phyloP scores from a whole-genome alignment of 2,888 invertebrate genomes.

The Leucoma salicis region DNA sequence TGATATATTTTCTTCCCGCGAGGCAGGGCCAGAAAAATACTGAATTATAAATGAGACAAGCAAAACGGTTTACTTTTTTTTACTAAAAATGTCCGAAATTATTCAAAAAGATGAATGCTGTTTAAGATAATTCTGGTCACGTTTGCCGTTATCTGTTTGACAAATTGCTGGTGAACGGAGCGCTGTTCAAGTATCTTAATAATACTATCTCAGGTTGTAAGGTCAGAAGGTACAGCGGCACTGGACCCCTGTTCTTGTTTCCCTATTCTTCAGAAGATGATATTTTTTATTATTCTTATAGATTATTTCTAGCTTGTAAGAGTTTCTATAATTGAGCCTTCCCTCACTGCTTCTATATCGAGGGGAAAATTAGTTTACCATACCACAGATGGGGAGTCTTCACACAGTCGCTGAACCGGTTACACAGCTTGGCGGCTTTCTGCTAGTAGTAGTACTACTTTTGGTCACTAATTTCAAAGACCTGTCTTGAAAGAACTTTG shows the following conservation, averaged over 20 bases:
- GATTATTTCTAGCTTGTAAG: too few relatives aligned
- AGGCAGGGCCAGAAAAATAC: conserved; percentile 8
- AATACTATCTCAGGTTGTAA: conserved; percentile 28
- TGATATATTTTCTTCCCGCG: not conserved
- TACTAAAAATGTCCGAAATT: conserved; percentile 57
- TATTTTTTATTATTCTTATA: too few relatives aligned
- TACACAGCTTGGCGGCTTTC: too few relatives aligned
- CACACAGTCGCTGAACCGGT: too few relatives aligned
- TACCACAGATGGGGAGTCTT: too few relatives aligned
- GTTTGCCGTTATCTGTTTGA: conserved; percentile 71
- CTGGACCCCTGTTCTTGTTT: conserved; percentile 1
- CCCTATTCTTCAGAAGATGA: too few relatives aligned
- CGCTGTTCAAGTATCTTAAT: conserved; percentile 59
- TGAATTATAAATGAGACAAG: conserved; percentile 22
- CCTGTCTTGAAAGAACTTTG: too few relatives aligned
- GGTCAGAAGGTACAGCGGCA: conserved; percentile 24
- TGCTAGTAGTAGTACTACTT: too few relatives aligned
- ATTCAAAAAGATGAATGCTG: conserved; percentile 70
- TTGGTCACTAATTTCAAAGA: too few relatives aligned
- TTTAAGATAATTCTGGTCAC: conserved; percentile 71
- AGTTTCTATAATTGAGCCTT: too few relatives aligned
- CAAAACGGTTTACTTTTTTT: conserved; percentile 35
- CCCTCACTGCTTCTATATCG: too few relatives aligned
- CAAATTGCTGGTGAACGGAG: conserved; percentile 65
- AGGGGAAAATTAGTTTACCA: too few relatives aligned